phyloP scores from a whole-genome alignment of 2,888 invertebrate species.

The Cryptophagus acutangulus region DNA sequence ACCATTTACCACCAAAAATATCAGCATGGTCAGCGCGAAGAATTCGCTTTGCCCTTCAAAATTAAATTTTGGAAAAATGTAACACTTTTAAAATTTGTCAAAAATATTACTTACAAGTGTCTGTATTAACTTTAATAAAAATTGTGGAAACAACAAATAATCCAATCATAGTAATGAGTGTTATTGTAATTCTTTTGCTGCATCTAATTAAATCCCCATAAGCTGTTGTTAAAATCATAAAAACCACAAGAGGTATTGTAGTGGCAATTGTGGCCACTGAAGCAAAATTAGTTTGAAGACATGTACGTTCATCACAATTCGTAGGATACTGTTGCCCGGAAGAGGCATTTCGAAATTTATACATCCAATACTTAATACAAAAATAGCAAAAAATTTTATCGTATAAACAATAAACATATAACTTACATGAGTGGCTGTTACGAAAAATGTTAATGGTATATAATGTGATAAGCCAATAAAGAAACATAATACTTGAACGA shows the following conservation, averaged over 20 bases:
- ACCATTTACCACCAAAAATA: slow-evolving; percentile 7
- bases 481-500: slow-evolving; percentile 10
- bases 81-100: neutral
- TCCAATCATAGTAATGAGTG: slow-evolving; percentile 1
- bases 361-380: slow-evolving; percentile 14
- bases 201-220: slow-evolving; percentile 11
- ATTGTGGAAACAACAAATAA: slow-evolving; percentile 1
- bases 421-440: slow-evolving; percentile 15
- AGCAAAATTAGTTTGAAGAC: slow-evolving; percentile 14
- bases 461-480: slow-evolving; percentile 11
- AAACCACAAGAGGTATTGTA: slow-evolving; percentile 7
- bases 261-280: slow-evolving; percentile 8
- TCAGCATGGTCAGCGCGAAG: slow-evolving; percentile 3
- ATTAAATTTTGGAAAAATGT: no score
- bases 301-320: slow-evolving; percentile 4
- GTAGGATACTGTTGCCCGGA: neutral
- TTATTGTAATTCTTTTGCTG: slow-evolving; percentile 3
- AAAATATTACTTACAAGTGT: slow-evolving; percentile 12
- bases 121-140: slow-evolving; percentile 12
- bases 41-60: slow-evolving; percentile 11
- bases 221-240: slow-evolving; percentile 9
- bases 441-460: slow-evolving; percentile 12
- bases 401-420: neutral
- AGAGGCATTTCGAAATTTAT: slow-evolving; percentile 14
- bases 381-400: neutral